These are phyloP conservation scores for Phthorimaea operculella DNA, from an alignment of 1,140 invertebrate species.

Conservation along the genomic window DNA sequence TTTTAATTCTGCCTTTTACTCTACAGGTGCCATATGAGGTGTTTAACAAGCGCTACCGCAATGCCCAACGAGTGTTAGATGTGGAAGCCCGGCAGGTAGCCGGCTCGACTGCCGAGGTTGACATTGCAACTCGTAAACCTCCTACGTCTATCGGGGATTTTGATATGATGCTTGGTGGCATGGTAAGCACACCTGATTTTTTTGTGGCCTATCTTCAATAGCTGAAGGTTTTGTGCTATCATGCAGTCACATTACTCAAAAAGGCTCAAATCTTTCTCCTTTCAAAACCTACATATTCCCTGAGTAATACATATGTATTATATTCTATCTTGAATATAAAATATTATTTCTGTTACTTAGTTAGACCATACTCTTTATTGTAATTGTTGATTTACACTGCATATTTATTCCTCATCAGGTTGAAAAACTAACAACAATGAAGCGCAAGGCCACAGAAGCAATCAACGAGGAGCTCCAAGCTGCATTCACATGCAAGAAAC, in stretches of 20 bases:
- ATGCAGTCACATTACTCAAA: no score
- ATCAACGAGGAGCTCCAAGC: constrained; percentile 91
- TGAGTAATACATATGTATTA: no score
- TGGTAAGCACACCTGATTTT: constrained; percentile 68
- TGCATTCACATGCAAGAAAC: constrained; percentile 85
- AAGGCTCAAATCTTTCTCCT: no score
- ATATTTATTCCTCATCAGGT: constrained; percentile 52
- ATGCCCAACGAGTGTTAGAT: constrained; percentile 93
- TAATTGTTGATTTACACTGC: no score
- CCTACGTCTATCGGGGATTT: constrained; percentile 77
- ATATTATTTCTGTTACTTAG: no score
- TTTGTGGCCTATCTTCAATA: no score
- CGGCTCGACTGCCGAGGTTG: constrained; percentile 82
- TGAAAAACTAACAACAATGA: constrained; percentile 89
- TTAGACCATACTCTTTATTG: no score
- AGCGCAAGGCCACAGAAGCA: constrained; percentile 93
- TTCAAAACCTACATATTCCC: no score
- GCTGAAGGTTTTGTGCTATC: no score
- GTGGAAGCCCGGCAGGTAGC: constrained; percentile 92
- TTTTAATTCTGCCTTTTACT: not conserved
- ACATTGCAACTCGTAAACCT: constrained; percentile 70
- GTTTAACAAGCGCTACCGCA: constrained; percentile 96
- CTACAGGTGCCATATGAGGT: constrained; percentile 96
- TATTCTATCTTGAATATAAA: no score
- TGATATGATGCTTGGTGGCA: constrained; percentile 82